phyloP scores from a whole-genome alignment of 1,140 invertebrate genomes.

The Drosophila subobscura region DNA sequence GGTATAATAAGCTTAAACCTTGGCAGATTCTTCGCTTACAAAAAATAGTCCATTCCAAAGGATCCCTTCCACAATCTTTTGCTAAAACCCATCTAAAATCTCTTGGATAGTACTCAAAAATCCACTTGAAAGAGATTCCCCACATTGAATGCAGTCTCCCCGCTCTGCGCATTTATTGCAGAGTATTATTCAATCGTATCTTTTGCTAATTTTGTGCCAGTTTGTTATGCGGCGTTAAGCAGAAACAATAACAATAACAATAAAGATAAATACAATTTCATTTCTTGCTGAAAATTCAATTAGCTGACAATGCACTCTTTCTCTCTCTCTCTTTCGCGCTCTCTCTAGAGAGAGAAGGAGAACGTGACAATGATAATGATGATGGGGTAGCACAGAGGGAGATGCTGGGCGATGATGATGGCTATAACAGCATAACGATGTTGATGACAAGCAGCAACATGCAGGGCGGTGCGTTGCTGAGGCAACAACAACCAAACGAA shows the following conservation, averaged over 20 bases:
- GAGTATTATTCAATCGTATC: conserved; percentile 24
- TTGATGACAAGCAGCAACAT: conserved; percentile 69
- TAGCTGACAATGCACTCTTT: conserved; percentile 72
- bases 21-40: no score
- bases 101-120: no score
- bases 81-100: no score
- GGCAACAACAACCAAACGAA: conserved; percentile 27
- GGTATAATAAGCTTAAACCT: no score
- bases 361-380: conserved; percentile 39
- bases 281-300: conserved; percentile 79
- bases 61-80: no score
- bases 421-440: conserved; percentile 79
- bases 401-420: conserved; percentile 49
- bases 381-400: conserved; percentile 6
- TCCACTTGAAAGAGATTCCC: no score
- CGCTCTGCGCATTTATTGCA: conserved; percentile 8
- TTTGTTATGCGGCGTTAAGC: conserved; percentile 57
- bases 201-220: not conserved
- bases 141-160: no score
- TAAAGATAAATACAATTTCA: conserved; percentile 81
- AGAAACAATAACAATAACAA: conserved; percentile 44
- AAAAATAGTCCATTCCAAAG: no score
- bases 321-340: conserved; percentile 19
- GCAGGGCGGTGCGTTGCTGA: conserved; percentile 4
- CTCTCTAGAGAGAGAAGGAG: conserved; percentile 27